phyloP scores from a whole-genome alignment of 2,113 vertebrate species.

The Tilapia sparmanii region DNA sequence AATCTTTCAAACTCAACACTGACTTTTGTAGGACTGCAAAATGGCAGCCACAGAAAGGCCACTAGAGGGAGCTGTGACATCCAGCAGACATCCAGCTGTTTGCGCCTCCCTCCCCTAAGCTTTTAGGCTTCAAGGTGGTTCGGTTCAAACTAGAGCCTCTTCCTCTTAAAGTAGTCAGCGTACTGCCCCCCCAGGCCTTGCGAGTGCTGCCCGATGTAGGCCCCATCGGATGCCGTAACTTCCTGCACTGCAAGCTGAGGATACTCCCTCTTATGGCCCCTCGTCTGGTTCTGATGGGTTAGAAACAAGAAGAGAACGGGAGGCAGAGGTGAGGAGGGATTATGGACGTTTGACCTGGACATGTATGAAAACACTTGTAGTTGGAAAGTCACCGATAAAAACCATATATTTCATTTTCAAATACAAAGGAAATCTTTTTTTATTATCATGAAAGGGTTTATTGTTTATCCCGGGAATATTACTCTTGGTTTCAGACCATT shows the following conservation, averaged over 20 bases:
- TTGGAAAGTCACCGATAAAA: background rate
- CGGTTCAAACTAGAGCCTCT: slow-evolving; percentile 78
- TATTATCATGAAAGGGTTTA: background rate
- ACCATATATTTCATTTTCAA: background rate
- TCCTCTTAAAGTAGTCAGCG: slow-evolving; percentile 92
- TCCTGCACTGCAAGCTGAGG: slow-evolving; percentile 81
- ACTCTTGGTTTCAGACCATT: background rate
- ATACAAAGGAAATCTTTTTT: background rate
- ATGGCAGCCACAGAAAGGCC: slow-evolving; percentile 58
- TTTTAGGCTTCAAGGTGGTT: slow-evolving; percentile 30
- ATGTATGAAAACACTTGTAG: background rate
- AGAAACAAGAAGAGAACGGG: slow-evolving; percentile 1
- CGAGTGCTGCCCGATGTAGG: slow-evolving; percentile 77
- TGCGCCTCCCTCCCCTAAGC: slow-evolving; percentile 7
- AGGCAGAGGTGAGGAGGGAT: background rate
- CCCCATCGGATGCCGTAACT: slow-evolving; percentile 67
- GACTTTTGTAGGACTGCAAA: slow-evolving; percentile 45
- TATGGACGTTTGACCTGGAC: background rate
- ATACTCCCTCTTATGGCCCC: slow-evolving; percentile 87
- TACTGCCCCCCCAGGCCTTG: slow-evolving; percentile 78
- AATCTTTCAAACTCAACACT: slow-evolving; percentile 3
- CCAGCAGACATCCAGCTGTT: background rate
- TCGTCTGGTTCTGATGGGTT: slow-evolving; percentile 65
- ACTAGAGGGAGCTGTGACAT: slow-evolving; percentile 49
- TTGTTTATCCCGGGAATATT: background rate